These are phyloP conservation scores for Ischnus inquisitorius DNA, from an alignment of 2,888 invertebrate species.

Conservation along the genomic window DNA sequence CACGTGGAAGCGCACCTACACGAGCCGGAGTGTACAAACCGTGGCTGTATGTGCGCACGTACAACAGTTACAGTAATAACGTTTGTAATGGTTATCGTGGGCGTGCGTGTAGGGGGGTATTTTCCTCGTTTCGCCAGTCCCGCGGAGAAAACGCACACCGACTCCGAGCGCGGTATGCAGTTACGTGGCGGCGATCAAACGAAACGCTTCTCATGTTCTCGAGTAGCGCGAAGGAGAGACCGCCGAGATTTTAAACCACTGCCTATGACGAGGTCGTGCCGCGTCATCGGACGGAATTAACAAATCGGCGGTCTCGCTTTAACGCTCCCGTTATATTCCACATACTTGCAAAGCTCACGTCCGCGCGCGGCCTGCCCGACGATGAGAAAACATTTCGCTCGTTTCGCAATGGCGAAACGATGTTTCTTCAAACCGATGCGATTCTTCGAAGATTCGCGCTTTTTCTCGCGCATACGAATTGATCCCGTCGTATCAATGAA, in stretches of 20 bases:
- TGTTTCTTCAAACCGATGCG: conserved; percentile 20
- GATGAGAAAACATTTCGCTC: conserved; percentile 48
- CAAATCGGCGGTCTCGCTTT: conserved; percentile 51
- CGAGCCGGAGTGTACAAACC: background rate
- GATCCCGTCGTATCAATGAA: conserved; percentile 23
- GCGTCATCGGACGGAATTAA: conserved; percentile 55
- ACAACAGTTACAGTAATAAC: conserved; percentile 43
- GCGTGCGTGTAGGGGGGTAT: conserved; percentile 43
- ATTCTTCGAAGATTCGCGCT: background rate
- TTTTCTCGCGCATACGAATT: background rate
- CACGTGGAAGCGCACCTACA: conserved; percentile 26
- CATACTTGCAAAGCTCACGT: conserved; percentile 5
- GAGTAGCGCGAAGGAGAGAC: conserved; percentile 20
- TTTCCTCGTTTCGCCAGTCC: conserved; percentile 48
- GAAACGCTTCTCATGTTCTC: conserved; percentile 59
- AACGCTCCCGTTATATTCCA: conserved; percentile 34
- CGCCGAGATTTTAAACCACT: conserved; percentile 16
- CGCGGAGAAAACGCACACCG: background rate
- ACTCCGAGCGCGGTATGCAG: conserved; percentile 1
- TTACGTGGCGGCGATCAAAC: conserved; percentile 46
- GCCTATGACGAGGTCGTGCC: conserved; percentile 40
- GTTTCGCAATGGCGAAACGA: conserved; percentile 25
- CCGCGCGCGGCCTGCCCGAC: background rate
- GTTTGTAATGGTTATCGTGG: conserved; percentile 58
- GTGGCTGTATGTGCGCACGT: conserved; percentile 30